These are phyloP conservation scores for Karalla daura DNA, from an alignment of 2,797 vertebrate species.

Conservation along the genomic window DNA sequence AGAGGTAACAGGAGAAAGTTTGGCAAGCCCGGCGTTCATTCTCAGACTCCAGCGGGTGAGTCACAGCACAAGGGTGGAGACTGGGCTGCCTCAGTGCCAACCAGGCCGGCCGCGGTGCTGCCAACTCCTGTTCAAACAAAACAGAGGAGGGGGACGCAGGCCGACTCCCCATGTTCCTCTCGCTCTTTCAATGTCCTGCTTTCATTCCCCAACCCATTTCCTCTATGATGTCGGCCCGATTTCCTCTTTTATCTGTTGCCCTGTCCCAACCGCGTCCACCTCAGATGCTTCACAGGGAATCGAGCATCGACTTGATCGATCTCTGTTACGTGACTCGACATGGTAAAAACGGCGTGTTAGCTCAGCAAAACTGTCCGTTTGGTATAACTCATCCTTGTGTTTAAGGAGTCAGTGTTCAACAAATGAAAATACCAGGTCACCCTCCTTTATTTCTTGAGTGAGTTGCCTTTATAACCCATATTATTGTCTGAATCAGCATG, in stretches of 20 bases:
- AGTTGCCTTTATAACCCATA: slow-evolving; percentile 28
- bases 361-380: slow-evolving; percentile 30
- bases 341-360: too few species aligned
- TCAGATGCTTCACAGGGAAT: background rate
- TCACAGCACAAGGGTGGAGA: slow-evolving; percentile 50
- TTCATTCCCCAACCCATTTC: slow-evolving; percentile 49
- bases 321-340: too few species aligned
- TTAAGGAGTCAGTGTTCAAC: slow-evolving; percentile 24
- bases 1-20: slow-evolving; percentile 27
- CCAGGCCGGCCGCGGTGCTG: slow-evolving; percentile 21
- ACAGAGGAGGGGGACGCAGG: slow-evolving; percentile 27
- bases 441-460: background rate
- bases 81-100: slow-evolving; percentile 41
- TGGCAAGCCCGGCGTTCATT: slow-evolving; percentile 30
- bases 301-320: slow-evolving; percentile 13
- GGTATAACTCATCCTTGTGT: slow-evolving; percentile 12
- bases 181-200: slow-evolving; percentile 27
- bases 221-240: slow-evolving; percentile 47
- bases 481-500: slow-evolving; percentile 51
- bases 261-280: slow-evolving; percentile 29
- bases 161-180: slow-evolving; percentile 11
- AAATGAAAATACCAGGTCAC: slow-evolving; percentile 32
- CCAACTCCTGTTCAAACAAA: slow-evolving; percentile 60
- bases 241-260: slow-evolving; percentile 62
- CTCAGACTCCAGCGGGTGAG: slow-evolving; percentile 21